Evolutionary conservation across 2,888 invertebrate species (phyloP).

Genomic region (Watsonalla cultraria): DNA sequence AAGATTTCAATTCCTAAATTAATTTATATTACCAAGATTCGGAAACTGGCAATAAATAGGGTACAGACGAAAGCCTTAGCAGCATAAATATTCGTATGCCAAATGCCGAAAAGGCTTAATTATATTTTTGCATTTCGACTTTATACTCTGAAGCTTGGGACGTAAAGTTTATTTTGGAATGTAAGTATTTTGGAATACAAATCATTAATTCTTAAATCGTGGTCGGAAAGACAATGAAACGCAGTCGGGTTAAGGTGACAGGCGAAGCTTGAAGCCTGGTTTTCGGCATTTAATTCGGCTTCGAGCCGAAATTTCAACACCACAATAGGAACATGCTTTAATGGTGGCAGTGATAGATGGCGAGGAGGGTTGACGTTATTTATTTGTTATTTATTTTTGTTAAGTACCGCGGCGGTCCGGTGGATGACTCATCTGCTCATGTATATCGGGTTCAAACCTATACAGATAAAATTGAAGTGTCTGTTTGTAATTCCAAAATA

Average conservation of each 20-base stretch:
- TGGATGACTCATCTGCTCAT: too few species aligned
- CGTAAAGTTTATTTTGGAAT: conserved; percentile 20
- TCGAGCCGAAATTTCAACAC: conserved; percentile 46
- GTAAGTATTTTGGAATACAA: neutral
- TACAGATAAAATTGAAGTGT: too few species aligned
- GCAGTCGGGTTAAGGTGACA: conserved; percentile 68
- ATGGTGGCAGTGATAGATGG: conserved; percentile 58
- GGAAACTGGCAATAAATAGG: conserved; percentile 65
- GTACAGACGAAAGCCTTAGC: conserved; percentile 55
- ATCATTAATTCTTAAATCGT: conserved; percentile 5
- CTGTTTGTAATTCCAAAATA: too few species aligned
- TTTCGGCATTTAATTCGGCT: conserved; percentile 68
- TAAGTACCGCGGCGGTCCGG: too few species aligned
- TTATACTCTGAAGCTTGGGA: conserved; percentile 3
- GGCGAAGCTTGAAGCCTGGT: conserved; percentile 34
- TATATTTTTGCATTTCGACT: conserved; percentile 4
- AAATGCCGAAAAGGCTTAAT: conserved; percentile 19
- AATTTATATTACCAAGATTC: conserved; percentile 60
- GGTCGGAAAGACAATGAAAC: conserved; percentile 56
- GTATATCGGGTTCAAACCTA: too few species aligned
- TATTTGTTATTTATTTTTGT: conserved; percentile 29
- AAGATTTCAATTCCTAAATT: conserved; percentile 24
- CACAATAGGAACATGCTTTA: conserved; percentile 43
- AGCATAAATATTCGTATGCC: conserved; percentile 51
- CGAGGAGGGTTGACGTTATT: conserved; percentile 20